Evolutionary conservation across 1,140 invertebrate genomes (phyloP).

Genomic region (Bombus haemorrhoidalis): DNA sequence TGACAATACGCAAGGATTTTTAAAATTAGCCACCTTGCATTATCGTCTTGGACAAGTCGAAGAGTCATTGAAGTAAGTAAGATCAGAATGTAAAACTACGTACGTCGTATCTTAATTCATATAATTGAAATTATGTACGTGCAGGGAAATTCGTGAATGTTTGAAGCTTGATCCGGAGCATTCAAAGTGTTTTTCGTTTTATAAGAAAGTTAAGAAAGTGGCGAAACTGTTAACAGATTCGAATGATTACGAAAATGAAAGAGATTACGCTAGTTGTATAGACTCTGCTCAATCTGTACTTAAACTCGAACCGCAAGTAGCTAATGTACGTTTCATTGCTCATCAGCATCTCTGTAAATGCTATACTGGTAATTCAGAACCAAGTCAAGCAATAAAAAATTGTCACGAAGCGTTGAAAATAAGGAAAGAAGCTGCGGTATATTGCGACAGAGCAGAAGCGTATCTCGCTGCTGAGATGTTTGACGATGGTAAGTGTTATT

Average conservation of each 20-base stretch:
- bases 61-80: conserved; percentile 91
- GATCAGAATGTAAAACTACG: not conserved
- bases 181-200: conserved; percentile 96
- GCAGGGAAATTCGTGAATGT: conserved; percentile 96
- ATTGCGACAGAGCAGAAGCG: conserved; percentile 96
- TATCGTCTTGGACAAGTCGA: conserved; percentile 96
- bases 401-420: conserved; percentile 93
- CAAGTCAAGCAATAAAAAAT: conserved; percentile 85
- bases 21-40: conserved; percentile 91
- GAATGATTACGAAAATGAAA: conserved; percentile 86
- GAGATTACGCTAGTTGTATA: conserved; percentile 91
- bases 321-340: conserved; percentile 89
- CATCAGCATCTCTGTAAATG: conserved; percentile 90
- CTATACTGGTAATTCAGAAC: conserved; percentile 83
- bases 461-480: conserved; percentile 95
- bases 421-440: conserved; percentile 89
- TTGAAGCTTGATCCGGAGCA: conserved; percentile 99
- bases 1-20: conserved; percentile 96
- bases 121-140: conserved; percentile 31
- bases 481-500: conserved; percentile 89
- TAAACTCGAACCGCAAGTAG: conserved; percentile 87
- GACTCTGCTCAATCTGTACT: conserved; percentile 87
- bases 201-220: conserved; percentile 98
- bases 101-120: not conserved
- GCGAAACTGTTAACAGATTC: conserved; percentile 92